Evolutionary conservation across 2,888 invertebrate species (phyloP), one percentile per base, ranked within the genome.

Genomic region (Dryadula phaetusa): DNA sequence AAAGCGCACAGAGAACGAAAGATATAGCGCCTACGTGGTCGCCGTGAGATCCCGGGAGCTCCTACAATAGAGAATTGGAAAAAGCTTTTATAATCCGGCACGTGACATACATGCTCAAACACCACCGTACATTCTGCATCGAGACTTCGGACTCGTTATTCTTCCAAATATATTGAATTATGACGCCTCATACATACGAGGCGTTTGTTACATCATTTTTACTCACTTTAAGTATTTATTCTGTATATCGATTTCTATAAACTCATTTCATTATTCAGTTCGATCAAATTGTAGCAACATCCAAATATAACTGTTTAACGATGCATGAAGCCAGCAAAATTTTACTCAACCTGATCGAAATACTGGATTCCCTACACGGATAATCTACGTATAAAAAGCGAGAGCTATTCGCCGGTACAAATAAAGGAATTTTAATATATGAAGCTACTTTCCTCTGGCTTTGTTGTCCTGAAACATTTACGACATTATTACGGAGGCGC

Each of bases 11-110:
- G 86, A 84, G 86, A 87, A 83, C 84, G 84, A 85, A 91, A 92
- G 92, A 92, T 92, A 92, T 92, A 86, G 91, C 90, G 86, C 87
- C 88, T 90, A 92, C 92, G 92, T 92, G 92, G 91, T 87, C 87
- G 85, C 86, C 83, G 85, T 77, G 85, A 84, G 85, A 84, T 84
- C 87, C 82, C 84, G 79, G 79, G 86, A 82, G 85, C 86, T 86
- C 80, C 84, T 83, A 86, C 91, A 87, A 88, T 88, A 85, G 92
- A 88, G 92, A 92, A 92, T 92, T 92, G 92, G 92, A 92, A 92
- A 92, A 92, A 90, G 92, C 92, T 92, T 92, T 92, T 92, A 92
- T 92, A 92, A 92, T 92, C 92, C 90, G 80, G 85, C 79, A 86
- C 92, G 92, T 92, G 92, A 91, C 89, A 85, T 82, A 91, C 92